Evolutionary conservation across 1,140 invertebrate species (phyloP).

Genomic region (Leptestheria dahalacensis): DNA sequence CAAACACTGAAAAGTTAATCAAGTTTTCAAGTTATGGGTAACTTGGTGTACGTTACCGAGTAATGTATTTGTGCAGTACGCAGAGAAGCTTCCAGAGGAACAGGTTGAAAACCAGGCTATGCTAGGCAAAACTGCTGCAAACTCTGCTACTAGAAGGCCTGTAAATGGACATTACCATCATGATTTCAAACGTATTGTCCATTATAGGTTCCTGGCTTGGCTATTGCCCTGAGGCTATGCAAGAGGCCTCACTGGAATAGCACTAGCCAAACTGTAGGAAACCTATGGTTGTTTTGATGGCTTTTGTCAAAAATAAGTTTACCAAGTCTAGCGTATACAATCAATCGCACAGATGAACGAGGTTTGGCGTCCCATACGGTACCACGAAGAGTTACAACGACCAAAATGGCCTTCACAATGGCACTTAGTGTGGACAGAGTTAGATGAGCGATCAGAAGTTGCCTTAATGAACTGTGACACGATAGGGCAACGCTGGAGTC

Average conservation of each 20-base stretch:
- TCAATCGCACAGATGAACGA: slow-evolving; percentile 57
- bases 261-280: neutral
- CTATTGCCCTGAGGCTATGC: too few species aligned
- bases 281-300: neutral
- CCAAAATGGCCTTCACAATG: slow-evolving; percentile 53
- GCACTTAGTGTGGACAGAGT: slow-evolving; percentile 48
- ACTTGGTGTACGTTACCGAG: too few species aligned
- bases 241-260: neutral
- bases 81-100: too few species aligned
- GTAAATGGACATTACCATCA: too few species aligned
- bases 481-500: slow-evolving; percentile 35
- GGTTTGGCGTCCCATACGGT: slow-evolving; percentile 61
- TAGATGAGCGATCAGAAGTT: slow-evolving; percentile 54
- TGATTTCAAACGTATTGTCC: too few species aligned
- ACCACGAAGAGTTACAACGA: slow-evolving; percentile 58
- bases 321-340: slow-evolving; percentile 68
- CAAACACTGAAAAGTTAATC: too few species aligned
- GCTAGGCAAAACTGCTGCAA: too few species aligned
- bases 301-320: slow-evolving; percentile 26
- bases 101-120: too few species aligned
- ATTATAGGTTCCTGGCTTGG: too few species aligned
- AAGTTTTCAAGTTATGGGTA: too few species aligned
- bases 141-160: too few species aligned
- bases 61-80: too few species aligned
- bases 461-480: slow-evolving; percentile 36